Base-by-base conservation (phyloP, 1,140 invertebrate genomes). In the Hestina assimilis region DNA sequence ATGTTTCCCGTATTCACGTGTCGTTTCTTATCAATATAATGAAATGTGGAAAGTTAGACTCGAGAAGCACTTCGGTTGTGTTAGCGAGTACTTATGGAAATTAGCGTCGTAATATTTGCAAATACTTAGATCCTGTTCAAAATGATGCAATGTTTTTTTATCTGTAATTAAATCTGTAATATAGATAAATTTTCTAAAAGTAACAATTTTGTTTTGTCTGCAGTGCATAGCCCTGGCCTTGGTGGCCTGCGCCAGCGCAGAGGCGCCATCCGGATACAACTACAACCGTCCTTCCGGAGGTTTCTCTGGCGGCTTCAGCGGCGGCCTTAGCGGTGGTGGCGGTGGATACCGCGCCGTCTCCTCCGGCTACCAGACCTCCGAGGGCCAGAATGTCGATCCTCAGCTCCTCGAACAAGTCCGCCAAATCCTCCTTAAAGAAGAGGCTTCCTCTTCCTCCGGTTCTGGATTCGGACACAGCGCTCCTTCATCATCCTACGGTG, bases 341-440 rank as follows among this genome's bases (percentile, higher is more conserved):
- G 79, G 74, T 33, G 66, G 59, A 68, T 94, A 94, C 88, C 90
- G 89, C 17, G 90, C 92, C 56, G 93, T 94, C 1, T 92, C 93
- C 26, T 89, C 91, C 28, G 93, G 93, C 42, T 91, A 90, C 74
- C 92, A 93, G 62, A 93, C 92, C 61, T 93, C 89, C 72, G 94
- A 95, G 69, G 94, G 94, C 11, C 92, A 92, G 46, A 90, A 92
- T 66, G 93, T 95, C 52, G 93, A 94, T 74, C 83, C 89, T n/a
- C 90, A 90, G 6, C 90, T 95, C 24, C 90, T 95, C n/a, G 93
- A 94, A 71, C 93, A 94, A 75, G 91, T 95, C 73, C 91, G 93
- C 60, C 91, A 94, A 72, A 94, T 95, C 76, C 89, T 95, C 19
- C 90, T 94, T 52, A 93, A 92, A 78, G 93, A 94, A 83, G 94